Base-by-base conservation (phyloP, 2,113 vertebrate species). In the Sorex fumeus region DNA sequence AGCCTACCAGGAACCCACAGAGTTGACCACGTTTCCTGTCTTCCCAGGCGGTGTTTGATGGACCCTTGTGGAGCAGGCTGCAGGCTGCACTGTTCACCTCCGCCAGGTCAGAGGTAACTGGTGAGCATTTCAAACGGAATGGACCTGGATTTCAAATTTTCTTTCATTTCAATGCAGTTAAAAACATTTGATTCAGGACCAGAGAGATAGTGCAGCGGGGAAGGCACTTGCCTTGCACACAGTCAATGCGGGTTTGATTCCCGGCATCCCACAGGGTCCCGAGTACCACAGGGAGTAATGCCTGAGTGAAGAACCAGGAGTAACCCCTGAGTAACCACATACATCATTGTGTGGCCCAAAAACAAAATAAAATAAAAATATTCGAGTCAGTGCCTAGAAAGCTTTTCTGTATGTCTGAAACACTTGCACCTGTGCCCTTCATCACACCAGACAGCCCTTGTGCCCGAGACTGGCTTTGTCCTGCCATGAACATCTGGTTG, bases 311-410 rank as follows among this genome's bases (percentile, higher is more conserved):
- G 11, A 53, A 9, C 50, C 50, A 53, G 50, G 50, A 53, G 50
- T 53, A 4, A 53, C 50, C 50, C 50, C 50, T 53, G 50, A 53
- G 50, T n/a, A n/a, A n/a, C n/a, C n/a, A n/a, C n/a, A n/a, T 50
- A n/a, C 40, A 18, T 53, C 50, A 53, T 2, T 18, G 50, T 53
- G 50, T 53, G 50, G 9, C 50, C 50, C 50, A 4, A 4, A 53
- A 53, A 53, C 50, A 53, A 53, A 53, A 53, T 2, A 53, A 53
- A 53, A 53, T 15, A 53, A 53, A 53, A 53, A 15, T 12, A 53
- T 53, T 53, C 53, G 6, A 8, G 47, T 88, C n/a, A 40, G 6
- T 77, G 50, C 45, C 47, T 40, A 80, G 50, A 85, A 95, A 91
- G 88, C 28, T 43, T 70, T 32, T 66, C 43, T 8, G 1, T 50